phyloP scores from a whole-genome alignment of 35 echinoderm and acorn worm genomes.

The Heliocidaris erythrogramma region DNA sequence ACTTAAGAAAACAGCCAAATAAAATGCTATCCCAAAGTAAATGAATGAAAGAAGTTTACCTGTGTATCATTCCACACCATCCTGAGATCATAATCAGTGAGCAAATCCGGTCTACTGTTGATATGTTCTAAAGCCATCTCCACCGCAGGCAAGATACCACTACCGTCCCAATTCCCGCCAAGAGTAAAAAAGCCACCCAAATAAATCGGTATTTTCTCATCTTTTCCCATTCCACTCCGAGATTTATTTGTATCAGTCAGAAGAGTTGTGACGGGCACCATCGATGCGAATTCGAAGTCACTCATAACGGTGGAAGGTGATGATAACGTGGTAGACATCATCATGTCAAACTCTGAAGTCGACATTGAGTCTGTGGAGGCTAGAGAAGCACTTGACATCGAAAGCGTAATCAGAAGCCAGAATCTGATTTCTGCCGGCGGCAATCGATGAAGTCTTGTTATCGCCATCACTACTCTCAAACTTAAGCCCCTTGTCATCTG shows the following conservation, averaged over 20 bases:
- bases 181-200: constrained; percentile 71
- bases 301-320: not conserved
- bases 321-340: not conserved
- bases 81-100: constrained; percentile 67
- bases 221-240: not conserved
- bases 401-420: not conserved
- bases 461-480: not conserved
- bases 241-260: not conserved
- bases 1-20: not conserved
- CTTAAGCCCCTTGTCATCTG: not conserved
- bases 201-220: constrained; percentile 65
- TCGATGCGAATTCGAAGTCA: not conserved
- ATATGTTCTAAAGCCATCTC: constrained; percentile 84
- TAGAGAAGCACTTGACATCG: not conserved
- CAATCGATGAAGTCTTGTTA: not conserved
- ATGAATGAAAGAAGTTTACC: constrained; percentile 55
- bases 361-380: not conserved
- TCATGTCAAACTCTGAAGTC: not conserved
- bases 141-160: constrained; percentile 74
- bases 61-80: constrained; percentile 93
- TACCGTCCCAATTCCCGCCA: constrained; percentile 81
- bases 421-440: not conserved
- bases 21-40: not conserved
- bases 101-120: constrained; percentile 59
- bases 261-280: not conserved